These are phyloP conservation scores for Coranthus polyacanthus DNA, from an alignment of 2,797 vertebrate species.

Conservation along the genomic window DNA sequence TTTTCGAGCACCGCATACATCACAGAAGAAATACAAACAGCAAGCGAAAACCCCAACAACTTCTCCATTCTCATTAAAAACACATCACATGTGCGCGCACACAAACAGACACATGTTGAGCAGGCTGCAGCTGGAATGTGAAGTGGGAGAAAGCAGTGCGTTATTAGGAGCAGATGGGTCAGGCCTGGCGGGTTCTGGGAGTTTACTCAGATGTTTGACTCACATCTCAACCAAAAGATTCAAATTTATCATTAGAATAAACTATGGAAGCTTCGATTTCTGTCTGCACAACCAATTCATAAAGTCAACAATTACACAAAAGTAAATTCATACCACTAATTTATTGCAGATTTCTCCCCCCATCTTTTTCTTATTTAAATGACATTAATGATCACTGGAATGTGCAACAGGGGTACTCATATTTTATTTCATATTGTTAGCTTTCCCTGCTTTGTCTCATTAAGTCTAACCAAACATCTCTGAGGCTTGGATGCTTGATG, in stretches of 20 bases:
- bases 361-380: constrained; percentile 1
- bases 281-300: background rate
- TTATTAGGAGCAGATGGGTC: constrained; percentile 76
- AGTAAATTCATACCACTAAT: background rate
- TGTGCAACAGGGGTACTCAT: background rate
- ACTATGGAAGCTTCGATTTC: background rate
- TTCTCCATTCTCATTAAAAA: constrained; percentile 34
- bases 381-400: background rate
- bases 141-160: constrained; percentile 22
- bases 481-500: constrained; percentile 6
- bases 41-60: constrained; percentile 1
- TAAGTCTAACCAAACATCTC: constrained; percentile 30
- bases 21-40: constrained; percentile 26
- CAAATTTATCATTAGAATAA: constrained; percentile 33
- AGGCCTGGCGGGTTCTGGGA: constrained; percentile 26
- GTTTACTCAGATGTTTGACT: constrained; percentile 44
- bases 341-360: background rate
- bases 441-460: constrained; percentile 17
- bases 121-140: constrained; percentile 67
- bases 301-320: constrained; percentile 11
- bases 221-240: constrained; percentile 19
- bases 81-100: constrained; percentile 10
- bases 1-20: constrained; percentile 4
- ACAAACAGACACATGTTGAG: constrained; percentile 57
- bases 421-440: constrained; percentile 28